Evolutionary conservation across 1,140 invertebrate genomes (phyloP), one percentile per base, ranked within the genome.

Genomic region (Drosophila miranda): DNA sequence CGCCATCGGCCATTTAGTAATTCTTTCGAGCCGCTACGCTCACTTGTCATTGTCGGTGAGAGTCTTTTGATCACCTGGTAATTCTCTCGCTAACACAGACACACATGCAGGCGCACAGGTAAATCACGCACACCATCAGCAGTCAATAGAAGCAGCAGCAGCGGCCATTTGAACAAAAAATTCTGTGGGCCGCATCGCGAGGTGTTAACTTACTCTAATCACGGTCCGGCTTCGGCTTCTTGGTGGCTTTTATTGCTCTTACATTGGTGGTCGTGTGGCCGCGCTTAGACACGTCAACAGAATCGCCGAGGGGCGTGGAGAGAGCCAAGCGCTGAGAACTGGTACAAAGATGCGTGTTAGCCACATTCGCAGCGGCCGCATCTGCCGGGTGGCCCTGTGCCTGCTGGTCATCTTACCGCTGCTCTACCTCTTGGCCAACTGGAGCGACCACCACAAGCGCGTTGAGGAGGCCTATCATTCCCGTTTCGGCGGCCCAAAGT

Each of bases 391-490:
- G 50, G 72, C 53, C 7, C 55, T 89, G 3, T 84, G 83, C 28
- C 62, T 89, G 21, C 55, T 86, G 50, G 78, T 91, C 26, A 75
- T 92, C 41, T 38, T 92, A 16, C 84, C 91, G 46, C 60, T 92
- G 16, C 58, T 92, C 9, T 92, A 92, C 70, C 72, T 92, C 44
- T 43, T 92, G 54, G 73, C 89, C 55, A 91, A 91, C 44, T 92
- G 90, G 80, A 84, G 89, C 9, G 90, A 90, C 59, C 77, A 87
- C 4, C 89, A 89, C 56, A 87, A 90, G 55, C 80, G 90, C 8
- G 82, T 87, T 44, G 82, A 71, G 54, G 89, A 89, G 51, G 82
- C 78, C 3, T 90, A 82, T 51, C 89, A 88, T 46, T 56, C 52
- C 0, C 87, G 88, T 52, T 89, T 89, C 14, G 80, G 88, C 14